Percentiles rank a stretch among this genome's conserved stretches.
These are phyloP conservation scores for Plagiodera versicolora DNA, from an alignment of 2,888 invertebrate genomes.

Conservation along the genomic window DNA sequence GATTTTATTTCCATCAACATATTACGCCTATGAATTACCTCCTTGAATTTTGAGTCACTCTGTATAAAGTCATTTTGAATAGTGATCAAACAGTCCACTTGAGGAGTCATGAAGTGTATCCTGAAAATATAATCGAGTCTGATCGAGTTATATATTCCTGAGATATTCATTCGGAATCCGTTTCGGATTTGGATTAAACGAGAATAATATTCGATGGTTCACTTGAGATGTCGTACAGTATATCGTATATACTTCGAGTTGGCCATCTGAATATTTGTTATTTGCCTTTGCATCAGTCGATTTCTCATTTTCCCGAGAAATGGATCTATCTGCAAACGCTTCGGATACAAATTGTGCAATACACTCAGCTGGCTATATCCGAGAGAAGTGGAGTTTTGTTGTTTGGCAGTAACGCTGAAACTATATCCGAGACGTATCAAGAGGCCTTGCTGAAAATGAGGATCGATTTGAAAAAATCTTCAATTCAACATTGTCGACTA, in stretches of 20 bases:
- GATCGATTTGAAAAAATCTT: neutral
- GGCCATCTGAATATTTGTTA: conserved; percentile 50
- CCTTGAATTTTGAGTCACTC: too few species aligned
- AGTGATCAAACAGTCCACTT: too few species aligned
- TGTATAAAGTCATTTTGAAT: too few species aligned
- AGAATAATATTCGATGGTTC: neutral
- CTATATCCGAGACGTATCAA: neutral
- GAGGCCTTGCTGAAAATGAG: neutral
- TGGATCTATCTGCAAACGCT: neutral
- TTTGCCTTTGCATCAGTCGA: conserved; percentile 21
- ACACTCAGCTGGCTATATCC: neutral
- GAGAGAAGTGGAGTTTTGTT: neutral
- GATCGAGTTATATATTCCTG: too few species aligned
- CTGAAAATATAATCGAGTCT: too few species aligned
- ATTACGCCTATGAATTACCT: too few species aligned
- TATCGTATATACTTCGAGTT: conserved; percentile 38
- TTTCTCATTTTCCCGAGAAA: conserved; percentile 24
- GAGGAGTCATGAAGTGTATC: too few species aligned
- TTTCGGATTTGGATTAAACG: too few species aligned
- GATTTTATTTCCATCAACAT: too few species aligned
- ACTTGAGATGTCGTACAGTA: neutral
- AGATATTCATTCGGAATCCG: too few species aligned
- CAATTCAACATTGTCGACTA: too few species aligned
- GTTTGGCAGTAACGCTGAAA: neutral
- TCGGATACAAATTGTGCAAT: neutral